Percentiles rank a stretch among this genome's conserved stretches.
These are phyloP conservation scores for Hylyphantes graminicola DNA, from an alignment of 1,140 invertebrate genomes.

Conservation along the genomic window DNA sequence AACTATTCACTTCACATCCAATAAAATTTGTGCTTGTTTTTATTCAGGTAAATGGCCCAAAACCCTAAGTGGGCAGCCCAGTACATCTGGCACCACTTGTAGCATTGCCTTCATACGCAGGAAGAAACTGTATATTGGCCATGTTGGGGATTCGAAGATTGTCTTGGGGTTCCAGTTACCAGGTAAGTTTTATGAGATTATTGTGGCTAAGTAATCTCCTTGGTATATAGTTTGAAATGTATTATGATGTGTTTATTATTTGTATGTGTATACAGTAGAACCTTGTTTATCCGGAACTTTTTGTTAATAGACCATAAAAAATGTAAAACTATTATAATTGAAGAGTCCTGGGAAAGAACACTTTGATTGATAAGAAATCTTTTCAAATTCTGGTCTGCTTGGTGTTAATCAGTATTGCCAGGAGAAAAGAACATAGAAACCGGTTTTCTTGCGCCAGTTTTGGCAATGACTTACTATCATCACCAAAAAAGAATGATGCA, in stretches of 20 bases:
- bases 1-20: neutral
- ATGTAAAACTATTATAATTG: too few species aligned
- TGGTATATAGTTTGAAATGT: neutral
- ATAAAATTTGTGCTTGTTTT: slow-evolving; percentile 28
- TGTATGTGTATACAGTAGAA: neutral
- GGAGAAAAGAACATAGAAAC: too few species aligned
- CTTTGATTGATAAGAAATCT: too few species aligned
- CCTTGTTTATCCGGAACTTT: neutral
- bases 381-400: too few species aligned
- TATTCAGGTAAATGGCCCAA: slow-evolving; percentile 90
- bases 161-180: slow-evolving; percentile 83
- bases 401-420: too few species aligned
- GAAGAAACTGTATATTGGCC: slow-evolving; percentile 95
- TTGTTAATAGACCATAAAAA: too few species aligned
- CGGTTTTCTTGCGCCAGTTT: too few species aligned
- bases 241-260: neutral
- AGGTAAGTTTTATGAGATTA: slow-evolving; percentile 28
- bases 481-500: too few species aligned
- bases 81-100: slow-evolving; percentile 96
- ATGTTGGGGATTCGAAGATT: slow-evolving; percentile 97
- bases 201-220: neutral
- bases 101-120: slow-evolving; percentile 93
- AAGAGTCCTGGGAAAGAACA: too few species aligned
- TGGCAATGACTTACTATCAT: too few species aligned
- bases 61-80: slow-evolving; percentile 90